A percentile compares a stretch with the other conserved stretches of the same genome.
Conservation (phyloP, 1,140 invertebrate genomes). For the Apocrypta bakeri region DNA sequence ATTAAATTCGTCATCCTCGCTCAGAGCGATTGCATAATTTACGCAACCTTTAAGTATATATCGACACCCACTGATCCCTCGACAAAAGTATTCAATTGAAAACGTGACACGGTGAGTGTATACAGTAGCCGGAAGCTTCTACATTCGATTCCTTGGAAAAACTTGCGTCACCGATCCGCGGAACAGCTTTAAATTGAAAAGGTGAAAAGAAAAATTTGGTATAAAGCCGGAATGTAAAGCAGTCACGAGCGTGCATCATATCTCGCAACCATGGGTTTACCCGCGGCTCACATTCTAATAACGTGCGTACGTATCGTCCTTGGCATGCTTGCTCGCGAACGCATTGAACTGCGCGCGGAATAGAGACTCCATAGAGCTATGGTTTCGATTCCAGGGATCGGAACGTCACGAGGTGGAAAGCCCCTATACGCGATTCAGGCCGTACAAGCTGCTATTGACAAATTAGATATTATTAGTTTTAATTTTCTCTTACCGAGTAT, state of each 20-base stretch:
- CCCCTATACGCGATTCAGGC: too few relatives aligned
- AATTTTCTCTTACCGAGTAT: too few relatives aligned
- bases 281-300: constrained; percentile 32
- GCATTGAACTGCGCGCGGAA: background rate
- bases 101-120: too few relatives aligned
- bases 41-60: background rate
- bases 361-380: background rate
- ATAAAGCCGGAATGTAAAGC: too few relatives aligned
- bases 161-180: background rate
- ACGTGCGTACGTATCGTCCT: constrained; percentile 23
- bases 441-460: too few relatives aligned
- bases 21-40: background rate
- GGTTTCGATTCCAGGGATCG: background rate
- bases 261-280: background rate
- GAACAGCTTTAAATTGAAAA: background rate
- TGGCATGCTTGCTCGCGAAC: constrained; percentile 21
- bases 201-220: background rate
- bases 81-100: too few relatives aligned
- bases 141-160: background rate
- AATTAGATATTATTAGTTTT: too few relatives aligned
- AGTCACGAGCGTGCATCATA: too few relatives aligned
- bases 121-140: background rate
- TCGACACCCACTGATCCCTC: too few relatives aligned
- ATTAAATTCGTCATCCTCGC: too few relatives aligned
- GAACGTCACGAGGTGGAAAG: background rate